These are phyloP conservation scores for Gambusia affinis DNA, from an alignment of 2,113 vertebrate species.

Conservation along the genomic window DNA sequence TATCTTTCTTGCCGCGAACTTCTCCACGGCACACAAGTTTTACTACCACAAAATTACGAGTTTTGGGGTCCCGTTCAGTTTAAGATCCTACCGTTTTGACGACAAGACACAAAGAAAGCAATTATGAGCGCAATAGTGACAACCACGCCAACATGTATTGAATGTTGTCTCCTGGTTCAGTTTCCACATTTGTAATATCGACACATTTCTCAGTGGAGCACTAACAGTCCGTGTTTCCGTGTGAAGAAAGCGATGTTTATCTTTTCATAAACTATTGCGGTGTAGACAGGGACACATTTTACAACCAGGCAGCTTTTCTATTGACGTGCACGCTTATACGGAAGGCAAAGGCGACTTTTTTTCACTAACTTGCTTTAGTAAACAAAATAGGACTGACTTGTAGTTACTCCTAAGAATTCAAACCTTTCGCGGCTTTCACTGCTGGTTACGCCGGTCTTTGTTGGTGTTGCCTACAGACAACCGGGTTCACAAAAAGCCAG, in stretches of 20 bases:
- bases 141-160: neutral
- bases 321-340: neutral
- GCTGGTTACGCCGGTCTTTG: neutral
- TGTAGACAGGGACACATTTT: neutral
- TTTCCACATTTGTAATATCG: neutral
- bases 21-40: conserved; percentile 27
- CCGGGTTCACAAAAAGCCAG: neutral
- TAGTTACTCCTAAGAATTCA: neutral
- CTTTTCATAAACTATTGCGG: neutral
- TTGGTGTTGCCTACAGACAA: neutral
- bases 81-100: neutral
- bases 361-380: too few species aligned
- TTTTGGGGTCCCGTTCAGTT: neutral
- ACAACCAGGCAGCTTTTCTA: neutral
- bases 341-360: too few species aligned
- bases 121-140: neutral
- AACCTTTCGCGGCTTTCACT: neutral
- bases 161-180: neutral
- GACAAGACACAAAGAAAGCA: neutral
- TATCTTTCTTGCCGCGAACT: conserved; percentile 73
- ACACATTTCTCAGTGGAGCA: neutral
- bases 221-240: neutral
- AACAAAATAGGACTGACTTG: neutral
- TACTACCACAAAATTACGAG: neutral
- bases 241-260: neutral